A percentile compares a stretch with the other conserved stretches of the same genome.
Conservation (phyloP, 2,888 invertebrate genomes). For the Chrysina gloriosa region DNA sequence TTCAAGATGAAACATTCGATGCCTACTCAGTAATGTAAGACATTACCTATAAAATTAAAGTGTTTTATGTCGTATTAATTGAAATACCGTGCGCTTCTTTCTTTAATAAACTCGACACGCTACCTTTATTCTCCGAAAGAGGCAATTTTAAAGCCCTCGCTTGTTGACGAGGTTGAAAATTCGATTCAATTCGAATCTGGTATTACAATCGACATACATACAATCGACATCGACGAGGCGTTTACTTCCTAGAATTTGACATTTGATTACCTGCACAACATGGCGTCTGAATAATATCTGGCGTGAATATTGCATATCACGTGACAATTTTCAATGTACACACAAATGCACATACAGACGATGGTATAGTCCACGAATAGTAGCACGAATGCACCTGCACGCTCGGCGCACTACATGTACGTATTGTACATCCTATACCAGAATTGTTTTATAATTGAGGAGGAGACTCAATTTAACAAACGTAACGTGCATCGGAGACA, state of each 20-base stretch:
- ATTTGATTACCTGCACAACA: constrained; percentile 39
- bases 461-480: constrained; percentile 24
- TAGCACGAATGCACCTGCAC: constrained; percentile 36
- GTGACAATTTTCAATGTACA: constrained; percentile 42
- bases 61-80: neutral
- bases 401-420: neutral
- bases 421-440: constrained; percentile 12
- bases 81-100: neutral
- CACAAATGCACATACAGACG: constrained; percentile 17
- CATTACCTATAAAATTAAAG: too few species aligned
- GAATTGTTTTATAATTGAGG: constrained; percentile 43
- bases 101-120: neutral
- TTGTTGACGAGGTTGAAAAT: neutral
- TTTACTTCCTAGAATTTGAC: constrained; percentile 40
- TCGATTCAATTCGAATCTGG: constrained; percentile 20
- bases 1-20: too few species aligned
- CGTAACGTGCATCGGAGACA: constrained; percentile 2
- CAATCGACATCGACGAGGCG: neutral
- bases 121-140: neutral
- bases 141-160: neutral
- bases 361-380: constrained; percentile 1
- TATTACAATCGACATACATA: neutral
- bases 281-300: constrained; percentile 15
- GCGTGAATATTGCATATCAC: constrained; percentile 42
- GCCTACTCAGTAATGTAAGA: too few species aligned